Percentiles rank a stretch among this genome's conserved stretches.
Evolutionary conservation across 2,797 vertebrate genomes (phyloP).

Genomic region (Diglossa cyanea): DNA sequence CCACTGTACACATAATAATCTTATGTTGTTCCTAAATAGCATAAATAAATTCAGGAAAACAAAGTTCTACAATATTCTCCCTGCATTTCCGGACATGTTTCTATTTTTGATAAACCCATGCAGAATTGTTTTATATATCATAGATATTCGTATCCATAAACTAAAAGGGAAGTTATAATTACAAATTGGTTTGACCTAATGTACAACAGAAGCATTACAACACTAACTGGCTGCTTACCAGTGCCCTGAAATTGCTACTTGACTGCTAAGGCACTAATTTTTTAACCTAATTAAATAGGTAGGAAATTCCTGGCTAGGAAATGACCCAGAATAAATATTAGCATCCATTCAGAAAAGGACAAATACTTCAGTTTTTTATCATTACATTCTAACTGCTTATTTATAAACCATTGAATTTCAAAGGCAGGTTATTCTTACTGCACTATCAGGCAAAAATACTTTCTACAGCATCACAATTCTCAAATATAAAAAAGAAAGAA

Average conservation of each 20-base stretch:
- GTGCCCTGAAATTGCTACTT: background rate
- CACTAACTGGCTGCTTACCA: background rate
- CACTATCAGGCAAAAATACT: background rate
- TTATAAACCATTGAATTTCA: background rate
- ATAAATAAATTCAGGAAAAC: background rate
- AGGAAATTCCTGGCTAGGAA: background rate
- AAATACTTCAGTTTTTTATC: background rate
- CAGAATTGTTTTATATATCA: background rate
- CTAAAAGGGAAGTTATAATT: background rate
- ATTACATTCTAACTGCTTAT: background rate
- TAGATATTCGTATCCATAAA: background rate
- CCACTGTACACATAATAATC: background rate
- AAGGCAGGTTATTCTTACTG: background rate
- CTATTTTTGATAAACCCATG: background rate
- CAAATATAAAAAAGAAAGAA: background rate
- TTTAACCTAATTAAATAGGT: background rate
- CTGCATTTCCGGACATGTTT: background rate
- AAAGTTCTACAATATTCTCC: background rate
- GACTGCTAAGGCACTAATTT: background rate
- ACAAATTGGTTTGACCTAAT: background rate
- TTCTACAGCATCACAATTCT: background rate
- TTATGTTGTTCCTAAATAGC: background rate
- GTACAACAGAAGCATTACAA: background rate
- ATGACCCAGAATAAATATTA: conserved; percentile 1
- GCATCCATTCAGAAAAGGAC: background rate